Percentiles rank a stretch among this genome's conserved stretches.
phyloP scores from a whole-genome alignment of 2,888 invertebrate species.

The Caenorhabditis sp. region DNA sequence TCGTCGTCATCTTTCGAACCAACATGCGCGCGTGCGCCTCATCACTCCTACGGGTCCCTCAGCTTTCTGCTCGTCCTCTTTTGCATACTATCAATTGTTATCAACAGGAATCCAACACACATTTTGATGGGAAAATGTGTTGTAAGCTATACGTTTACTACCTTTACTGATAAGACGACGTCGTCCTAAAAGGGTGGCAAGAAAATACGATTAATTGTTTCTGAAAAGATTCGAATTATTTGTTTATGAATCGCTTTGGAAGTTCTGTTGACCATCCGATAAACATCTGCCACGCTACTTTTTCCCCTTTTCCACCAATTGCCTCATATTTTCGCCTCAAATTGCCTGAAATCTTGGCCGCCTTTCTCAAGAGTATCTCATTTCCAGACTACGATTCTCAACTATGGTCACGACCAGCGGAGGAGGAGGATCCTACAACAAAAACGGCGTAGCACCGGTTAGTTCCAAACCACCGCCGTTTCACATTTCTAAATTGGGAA shows the following conservation, averaged over 20 bases:
- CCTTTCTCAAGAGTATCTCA: background rate
- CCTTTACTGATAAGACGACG: background rate
- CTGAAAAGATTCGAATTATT: too few relatives aligned
- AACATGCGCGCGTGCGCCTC: conserved; percentile 28
- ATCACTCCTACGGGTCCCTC: conserved; percentile 21
- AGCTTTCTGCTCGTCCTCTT: conserved; percentile 1
- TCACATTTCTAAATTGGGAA: conserved; percentile 4
- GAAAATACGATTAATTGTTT: too few relatives aligned
- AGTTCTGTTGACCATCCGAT: too few relatives aligned
- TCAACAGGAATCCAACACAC: too few relatives aligned
- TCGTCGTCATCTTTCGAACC: conserved; percentile 54
- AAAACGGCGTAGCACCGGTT: conserved; percentile 32
- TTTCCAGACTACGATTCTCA: conserved; percentile 34
- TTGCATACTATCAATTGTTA: background rate
- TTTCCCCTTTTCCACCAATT: background rate
- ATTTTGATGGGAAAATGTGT: too few relatives aligned
- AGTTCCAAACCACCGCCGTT: background rate
- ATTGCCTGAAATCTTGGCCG: conserved; percentile 1
- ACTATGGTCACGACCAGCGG: conserved; percentile 48
- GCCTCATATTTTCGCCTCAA: background rate
- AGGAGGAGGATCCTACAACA: conserved; percentile 32
- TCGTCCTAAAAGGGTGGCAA: too few relatives aligned
- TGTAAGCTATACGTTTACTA: conserved; percentile 4
- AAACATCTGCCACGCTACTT: background rate
- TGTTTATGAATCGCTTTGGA: too few relatives aligned